These are phyloP conservation scores for Calcarius lapponicus DNA, from an alignment of 2,797 vertebrate species.

Conservation along the genomic window DNA sequence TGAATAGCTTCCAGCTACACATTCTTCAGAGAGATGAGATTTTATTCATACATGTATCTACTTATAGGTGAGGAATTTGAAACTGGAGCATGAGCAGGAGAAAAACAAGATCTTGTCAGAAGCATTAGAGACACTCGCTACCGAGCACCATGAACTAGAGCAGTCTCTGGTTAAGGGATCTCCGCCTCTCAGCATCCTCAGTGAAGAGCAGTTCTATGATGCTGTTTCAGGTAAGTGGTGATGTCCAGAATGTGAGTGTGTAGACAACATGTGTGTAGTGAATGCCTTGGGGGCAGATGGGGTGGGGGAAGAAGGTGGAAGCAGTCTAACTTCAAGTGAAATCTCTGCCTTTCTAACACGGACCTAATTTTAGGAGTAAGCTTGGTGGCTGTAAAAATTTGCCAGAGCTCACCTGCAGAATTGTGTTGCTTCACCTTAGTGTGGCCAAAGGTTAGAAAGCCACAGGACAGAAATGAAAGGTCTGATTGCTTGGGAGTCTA, in stretches of 20 bases:
- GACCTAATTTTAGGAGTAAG: not conserved
- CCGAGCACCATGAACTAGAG: slow-evolving; percentile 95
- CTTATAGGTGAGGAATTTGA: slow-evolving; percentile 91
- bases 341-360: not conserved
- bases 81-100: slow-evolving; percentile 94
- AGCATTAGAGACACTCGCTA: slow-evolving; percentile 93
- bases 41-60: slow-evolving; percentile 72
- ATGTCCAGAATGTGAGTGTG: not conserved
- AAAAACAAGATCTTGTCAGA: slow-evolving; percentile 97
- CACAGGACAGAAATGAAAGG: not conserved
- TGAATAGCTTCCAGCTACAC: slow-evolving; percentile 45
- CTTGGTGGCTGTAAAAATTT: not conserved
- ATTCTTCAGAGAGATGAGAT: slow-evolving; percentile 57
- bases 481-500: not conserved
- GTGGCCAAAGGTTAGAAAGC: not conserved
- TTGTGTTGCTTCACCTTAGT: not conserved
- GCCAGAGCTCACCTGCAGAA: not conserved
- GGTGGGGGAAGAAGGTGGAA: not conserved
- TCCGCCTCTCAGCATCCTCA: slow-evolving; percentile 83
- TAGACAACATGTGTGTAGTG: not conserved
- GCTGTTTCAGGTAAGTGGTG: slow-evolving; percentile 88
- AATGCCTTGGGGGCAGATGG: rapidly evolving
- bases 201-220: slow-evolving; percentile 96
- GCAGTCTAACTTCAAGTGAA: not conserved
- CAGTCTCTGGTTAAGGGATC: slow-evolving; percentile 91